Evolutionary conservation across 2,888 invertebrate genomes (phyloP).

Genomic region (Scaptomyza reducta): DNA sequence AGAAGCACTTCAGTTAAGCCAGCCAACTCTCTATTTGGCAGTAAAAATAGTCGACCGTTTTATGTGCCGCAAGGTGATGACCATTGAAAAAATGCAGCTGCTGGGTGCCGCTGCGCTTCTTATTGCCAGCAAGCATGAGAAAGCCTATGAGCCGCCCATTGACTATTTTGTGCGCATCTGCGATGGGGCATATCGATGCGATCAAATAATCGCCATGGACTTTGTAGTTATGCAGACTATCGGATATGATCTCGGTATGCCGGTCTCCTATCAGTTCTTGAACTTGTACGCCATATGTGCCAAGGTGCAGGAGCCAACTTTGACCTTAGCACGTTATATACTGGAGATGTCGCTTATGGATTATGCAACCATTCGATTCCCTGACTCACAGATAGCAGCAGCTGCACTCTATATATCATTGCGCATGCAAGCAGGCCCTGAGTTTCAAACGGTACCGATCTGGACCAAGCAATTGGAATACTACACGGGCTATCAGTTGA

Average conservation of each 20-base stretch:
- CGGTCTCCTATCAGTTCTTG: not conserved
- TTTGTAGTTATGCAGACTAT: not conserved
- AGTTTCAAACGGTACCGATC: not conserved
- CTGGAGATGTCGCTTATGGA: not conserved
- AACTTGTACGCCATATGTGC: not conserved
- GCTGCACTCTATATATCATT: not conserved
- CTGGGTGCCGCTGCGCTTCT: not conserved
- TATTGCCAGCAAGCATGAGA: not conserved
- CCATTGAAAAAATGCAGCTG: not conserved
- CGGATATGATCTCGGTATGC: not conserved
- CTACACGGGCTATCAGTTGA: not conserved
- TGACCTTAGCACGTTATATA: not conserved
- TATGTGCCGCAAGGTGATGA: not conserved
- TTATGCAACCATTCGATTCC: not conserved
- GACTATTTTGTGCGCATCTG: not conserved
- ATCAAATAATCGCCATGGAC: not conserved
- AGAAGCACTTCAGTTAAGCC: not conserved
- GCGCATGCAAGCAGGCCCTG: not conserved
- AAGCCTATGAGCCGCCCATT: not conserved
- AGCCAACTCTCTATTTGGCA: not conserved
- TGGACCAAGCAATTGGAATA: not conserved
- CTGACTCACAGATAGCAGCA: not conserved
- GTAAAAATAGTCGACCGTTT: not conserved
- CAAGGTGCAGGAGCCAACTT: not conserved
- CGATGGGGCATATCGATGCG: not conserved